Base-by-base conservation (phyloP, 2,113 vertebrate genomes). In the Eulemur macaco region DNA sequence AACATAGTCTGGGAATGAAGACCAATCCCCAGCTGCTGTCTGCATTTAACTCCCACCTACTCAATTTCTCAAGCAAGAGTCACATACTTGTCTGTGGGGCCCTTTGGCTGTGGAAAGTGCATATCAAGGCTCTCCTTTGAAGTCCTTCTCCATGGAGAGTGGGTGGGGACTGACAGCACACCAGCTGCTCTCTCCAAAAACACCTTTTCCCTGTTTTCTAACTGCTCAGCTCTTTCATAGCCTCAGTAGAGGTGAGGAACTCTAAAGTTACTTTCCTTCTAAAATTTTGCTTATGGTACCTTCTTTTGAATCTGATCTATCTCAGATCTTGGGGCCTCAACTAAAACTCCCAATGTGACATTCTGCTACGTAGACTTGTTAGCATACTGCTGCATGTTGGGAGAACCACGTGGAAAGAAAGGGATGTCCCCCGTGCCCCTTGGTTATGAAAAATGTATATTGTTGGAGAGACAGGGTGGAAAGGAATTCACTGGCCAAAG, bases 131-230 rank as follows among this genome's bases (percentile, higher is more conserved):
- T 81, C 25, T 80, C 56, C 21, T 20, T 8, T 63, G 58, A 91
- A 42, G 42, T 84, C n/a, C 6, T 83, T 78, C 54, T 56, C 34
- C 11, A 6, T 12, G 13, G n/a, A 45, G 5, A 8, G 6, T 37
- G 21, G 11, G 10, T 29, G 13, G 58, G 45, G 13, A 39, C 58
- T 50, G 23, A 39, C 0, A 64, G 69, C 18, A 81, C 12, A 10
- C 27, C 14, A 17, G 39, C 1, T 68, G 29, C 25, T 25, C 45
- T 76, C 74, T 52, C 58, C 17, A 12, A 37, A 68, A 54, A 27
- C 0, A 6, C 10, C 3, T 1, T 17, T 45, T 45, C 15, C 31
- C 0, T n/a, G 5, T 27, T 52, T 47, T 37, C 56, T 69, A 27
- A 42, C 58, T 25, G 15, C n/a, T 6, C 9, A n/a, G 8, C 10